Base-by-base conservation (phyloP, 2,113 vertebrate species). In the Sapajus apella region DNA sequence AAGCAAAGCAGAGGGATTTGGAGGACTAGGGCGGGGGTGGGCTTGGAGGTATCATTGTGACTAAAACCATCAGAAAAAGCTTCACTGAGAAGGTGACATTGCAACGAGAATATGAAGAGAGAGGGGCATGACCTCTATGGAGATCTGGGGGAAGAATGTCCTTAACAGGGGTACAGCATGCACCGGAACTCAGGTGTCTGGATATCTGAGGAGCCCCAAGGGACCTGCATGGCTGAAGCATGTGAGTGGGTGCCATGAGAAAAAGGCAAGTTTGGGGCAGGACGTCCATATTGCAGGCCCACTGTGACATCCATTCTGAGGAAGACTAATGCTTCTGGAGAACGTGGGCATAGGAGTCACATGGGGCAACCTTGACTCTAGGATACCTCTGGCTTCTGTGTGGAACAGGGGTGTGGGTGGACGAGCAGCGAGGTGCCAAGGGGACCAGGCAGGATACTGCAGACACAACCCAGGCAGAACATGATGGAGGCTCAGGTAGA, bases 401-500 rank as follows among this genome's bases (percentile, higher is more conserved):
- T 93, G 64, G 30, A 95, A 14, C 4, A 79, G 12, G 17, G 40
- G 35, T 45, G n/a, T 50, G 37, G 11, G 12, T 77, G 43, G 21
- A 70, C 7, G 75, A 58, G 47, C n/a, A 55, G 1, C 40, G 20
- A 0, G 5, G 64, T 58, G 6, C 50, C 35, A 55, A 64, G 4
- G 2, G 25, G 23, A 32, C 4, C 23, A 68, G 61, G 35, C 61
- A n/a, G 37, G 68, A 56, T 12, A 37, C 8, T 17, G 35, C 3
- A 1, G 11, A 40, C 27, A 43, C 45, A 52, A 25, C 6, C 40
- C 20, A 10, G 25, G 6, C 4, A 3, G 30, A 6, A 87, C 32
- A 45, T 72, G 45, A 35, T 5, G 3, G 14, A 47, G 6, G 3
- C 3, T 35, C 12, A 1, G 20, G 8, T 4, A 2, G 30, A 5